These are phyloP conservation scores for Ectemnius cavifrons DNA, from an alignment of 2,888 invertebrate species.

Conservation along the genomic window DNA sequence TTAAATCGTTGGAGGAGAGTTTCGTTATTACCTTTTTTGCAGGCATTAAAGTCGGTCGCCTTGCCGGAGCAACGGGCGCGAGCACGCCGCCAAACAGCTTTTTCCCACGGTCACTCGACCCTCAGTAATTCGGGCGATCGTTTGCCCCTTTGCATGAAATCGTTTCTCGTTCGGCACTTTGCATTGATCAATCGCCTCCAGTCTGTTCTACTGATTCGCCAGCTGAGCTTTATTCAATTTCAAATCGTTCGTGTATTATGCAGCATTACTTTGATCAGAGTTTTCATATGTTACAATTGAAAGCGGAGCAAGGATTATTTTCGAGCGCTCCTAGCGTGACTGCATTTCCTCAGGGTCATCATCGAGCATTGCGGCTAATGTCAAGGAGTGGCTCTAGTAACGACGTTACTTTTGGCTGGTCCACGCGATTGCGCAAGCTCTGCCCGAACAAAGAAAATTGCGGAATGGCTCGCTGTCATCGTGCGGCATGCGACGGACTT, in stretches of 20 bases:
- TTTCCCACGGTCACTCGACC: conserved; percentile 49
- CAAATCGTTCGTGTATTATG: too few relatives aligned
- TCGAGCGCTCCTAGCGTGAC: neutral
- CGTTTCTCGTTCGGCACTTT: conserved; percentile 10
- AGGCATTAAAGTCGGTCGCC: conserved; percentile 38
- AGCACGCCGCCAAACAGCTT: conserved; percentile 13
- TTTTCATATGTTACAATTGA: too few relatives aligned
- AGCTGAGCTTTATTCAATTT: too few relatives aligned
- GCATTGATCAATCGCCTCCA: neutral
- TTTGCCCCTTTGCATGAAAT: conserved; percentile 21
- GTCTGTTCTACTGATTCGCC: neutral
- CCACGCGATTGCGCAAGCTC: neutral
- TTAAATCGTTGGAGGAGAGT: conserved; percentile 40
- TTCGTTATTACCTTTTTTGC: conserved; percentile 48
- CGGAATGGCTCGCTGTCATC: neutral
- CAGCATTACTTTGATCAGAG: too few relatives aligned
- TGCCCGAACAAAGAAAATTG: conserved; percentile 2
- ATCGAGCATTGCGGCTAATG: neutral
- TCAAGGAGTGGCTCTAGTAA: neutral
- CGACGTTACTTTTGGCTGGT: neutral
- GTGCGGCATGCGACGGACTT: neutral
- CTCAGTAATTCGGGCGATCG: conserved; percentile 39
- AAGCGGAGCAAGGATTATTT: neutral
- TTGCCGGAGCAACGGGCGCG: neutral
- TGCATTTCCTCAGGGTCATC: too few relatives aligned